Conservation (phyloP, 1,140 invertebrate species). For the Zelostemma sp. region DNA sequence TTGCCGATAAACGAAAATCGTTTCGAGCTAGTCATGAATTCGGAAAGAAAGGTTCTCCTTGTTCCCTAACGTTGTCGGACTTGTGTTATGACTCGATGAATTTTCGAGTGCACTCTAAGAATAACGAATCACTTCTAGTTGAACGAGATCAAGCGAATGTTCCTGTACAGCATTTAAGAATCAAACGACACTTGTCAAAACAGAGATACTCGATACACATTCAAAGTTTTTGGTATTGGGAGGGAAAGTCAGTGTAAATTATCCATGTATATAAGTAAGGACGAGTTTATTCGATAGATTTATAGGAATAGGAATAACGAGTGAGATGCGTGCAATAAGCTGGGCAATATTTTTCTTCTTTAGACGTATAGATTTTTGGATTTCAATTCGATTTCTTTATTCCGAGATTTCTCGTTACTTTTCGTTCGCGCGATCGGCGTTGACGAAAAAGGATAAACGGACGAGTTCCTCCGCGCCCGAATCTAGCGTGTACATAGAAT, state of each 20-base stretch:
- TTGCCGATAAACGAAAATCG: constrained; percentile 27
- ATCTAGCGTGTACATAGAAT: constrained; percentile 60
- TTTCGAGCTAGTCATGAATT: constrained; percentile 60
- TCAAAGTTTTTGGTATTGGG: constrained; percentile 60
- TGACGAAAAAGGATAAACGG: constrained; percentile 55
- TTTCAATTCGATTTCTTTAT: too few relatives aligned
- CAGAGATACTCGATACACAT: constrained; percentile 41
- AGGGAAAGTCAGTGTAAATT: constrained; percentile 66
- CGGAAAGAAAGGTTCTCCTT: constrained; percentile 49
- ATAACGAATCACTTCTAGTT: constrained; percentile 22
- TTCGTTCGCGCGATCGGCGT: constrained; percentile 26
- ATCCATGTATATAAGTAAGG: constrained; percentile 60
- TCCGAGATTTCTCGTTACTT: too few relatives aligned
- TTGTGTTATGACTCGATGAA: constrained; percentile 48
- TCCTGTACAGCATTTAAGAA: constrained; percentile 72
- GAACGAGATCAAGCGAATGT: constrained; percentile 67
- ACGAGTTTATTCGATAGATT: constrained; percentile 38
- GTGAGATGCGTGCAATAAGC: constrained; percentile 19
- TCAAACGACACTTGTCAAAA: constrained; percentile 65
- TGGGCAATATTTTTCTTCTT: constrained; percentile 9
- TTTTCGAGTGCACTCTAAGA: constrained; percentile 48
- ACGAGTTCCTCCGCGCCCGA: constrained; percentile 62
- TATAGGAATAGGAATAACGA: constrained; percentile 23
- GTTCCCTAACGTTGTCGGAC: constrained; percentile 37
- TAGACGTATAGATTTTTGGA: too few relatives aligned